Conservation (phyloP, 2,797 vertebrate species). For the Cygnus olor region DNA sequence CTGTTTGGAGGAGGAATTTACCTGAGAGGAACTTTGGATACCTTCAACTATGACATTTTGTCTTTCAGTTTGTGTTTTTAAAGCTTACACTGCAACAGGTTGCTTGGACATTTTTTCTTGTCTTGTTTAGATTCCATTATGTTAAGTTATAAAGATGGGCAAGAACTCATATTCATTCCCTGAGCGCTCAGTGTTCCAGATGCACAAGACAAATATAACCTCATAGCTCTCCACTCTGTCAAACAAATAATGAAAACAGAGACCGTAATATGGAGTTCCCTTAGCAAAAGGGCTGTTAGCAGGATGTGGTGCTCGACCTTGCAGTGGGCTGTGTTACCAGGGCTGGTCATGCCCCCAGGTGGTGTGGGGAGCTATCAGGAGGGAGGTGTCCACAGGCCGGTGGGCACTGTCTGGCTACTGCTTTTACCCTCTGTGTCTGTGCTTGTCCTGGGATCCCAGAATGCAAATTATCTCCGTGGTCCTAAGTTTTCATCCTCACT, state of each 20-base stretch:
- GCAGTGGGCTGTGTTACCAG: not conserved
- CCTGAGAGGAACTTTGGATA: not conserved
- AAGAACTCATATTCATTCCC: not conserved
- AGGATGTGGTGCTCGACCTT: not conserved
- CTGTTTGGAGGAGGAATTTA: not conserved
- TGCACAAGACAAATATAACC: not conserved
- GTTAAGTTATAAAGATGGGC: slow-evolving; percentile 26
- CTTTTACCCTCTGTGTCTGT: not conserved
- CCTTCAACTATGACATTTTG: slow-evolving; percentile 29
- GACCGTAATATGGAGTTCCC: not conserved
- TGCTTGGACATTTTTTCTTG: not conserved
- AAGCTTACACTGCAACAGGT: slow-evolving; percentile 23
- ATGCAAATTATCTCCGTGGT: not conserved
- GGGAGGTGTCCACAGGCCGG: not conserved
- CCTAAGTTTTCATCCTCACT: not conserved
- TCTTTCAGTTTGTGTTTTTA: slow-evolving; percentile 36
- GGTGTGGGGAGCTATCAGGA: not conserved
- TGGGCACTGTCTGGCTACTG: not conserved
- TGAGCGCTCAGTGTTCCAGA: not conserved
- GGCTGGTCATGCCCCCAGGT: accelerated
- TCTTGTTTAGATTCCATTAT: slow-evolving; percentile 1
- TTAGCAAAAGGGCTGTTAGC: not conserved
- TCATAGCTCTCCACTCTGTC: not conserved
- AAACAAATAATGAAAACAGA: not conserved
- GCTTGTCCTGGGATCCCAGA: not conserved